Conservation (phyloP, 2,888 invertebrate genomes). For the Heliconius aoede region DNA sequence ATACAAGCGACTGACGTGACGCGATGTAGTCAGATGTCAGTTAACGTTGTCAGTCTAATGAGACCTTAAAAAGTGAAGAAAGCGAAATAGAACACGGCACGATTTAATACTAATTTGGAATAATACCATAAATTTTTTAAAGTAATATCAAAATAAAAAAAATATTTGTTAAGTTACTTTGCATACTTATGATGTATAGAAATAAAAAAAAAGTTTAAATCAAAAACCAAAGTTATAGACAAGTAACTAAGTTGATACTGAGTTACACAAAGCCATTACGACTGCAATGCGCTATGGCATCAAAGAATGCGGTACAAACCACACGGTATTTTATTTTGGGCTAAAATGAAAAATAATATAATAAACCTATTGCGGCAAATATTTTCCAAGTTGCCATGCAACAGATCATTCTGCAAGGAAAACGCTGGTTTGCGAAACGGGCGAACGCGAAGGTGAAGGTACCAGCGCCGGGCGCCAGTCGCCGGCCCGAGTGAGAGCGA, state of each 20-base stretch:
- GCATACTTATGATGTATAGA: background rate
- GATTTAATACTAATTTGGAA: too few relatives aligned
- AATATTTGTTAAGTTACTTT: background rate
- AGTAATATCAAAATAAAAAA: background rate
- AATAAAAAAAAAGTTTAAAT: background rate
- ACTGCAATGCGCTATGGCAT: slow-evolving; percentile 10
- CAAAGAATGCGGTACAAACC: background rate
- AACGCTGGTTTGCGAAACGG: slow-evolving; percentile 71
- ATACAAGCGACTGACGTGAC: background rate
- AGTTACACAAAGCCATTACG: background rate
- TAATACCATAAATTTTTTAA: too few relatives aligned
- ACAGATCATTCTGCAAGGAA: slow-evolving; percentile 76
- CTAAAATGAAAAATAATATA: slow-evolving; percentile 31
- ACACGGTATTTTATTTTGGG: background rate
- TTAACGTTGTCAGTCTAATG: slow-evolving; percentile 1
- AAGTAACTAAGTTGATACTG: background rate
- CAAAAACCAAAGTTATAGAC: too few relatives aligned
- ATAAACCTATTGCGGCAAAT: slow-evolving; percentile 51
- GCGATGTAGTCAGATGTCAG: background rate
- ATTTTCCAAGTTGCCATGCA: slow-evolving; percentile 78
- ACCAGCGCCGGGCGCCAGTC: slow-evolving; percentile 74
- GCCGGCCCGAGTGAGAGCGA: slow-evolving; percentile 73
- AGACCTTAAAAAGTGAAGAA: background rate
- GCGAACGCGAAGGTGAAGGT: slow-evolving; percentile 69
- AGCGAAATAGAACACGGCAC: background rate